These are phyloP conservation scores for Stegophylla sp. DNA, from an alignment of 2,888 invertebrate genomes.

Conservation along the genomic window DNA sequence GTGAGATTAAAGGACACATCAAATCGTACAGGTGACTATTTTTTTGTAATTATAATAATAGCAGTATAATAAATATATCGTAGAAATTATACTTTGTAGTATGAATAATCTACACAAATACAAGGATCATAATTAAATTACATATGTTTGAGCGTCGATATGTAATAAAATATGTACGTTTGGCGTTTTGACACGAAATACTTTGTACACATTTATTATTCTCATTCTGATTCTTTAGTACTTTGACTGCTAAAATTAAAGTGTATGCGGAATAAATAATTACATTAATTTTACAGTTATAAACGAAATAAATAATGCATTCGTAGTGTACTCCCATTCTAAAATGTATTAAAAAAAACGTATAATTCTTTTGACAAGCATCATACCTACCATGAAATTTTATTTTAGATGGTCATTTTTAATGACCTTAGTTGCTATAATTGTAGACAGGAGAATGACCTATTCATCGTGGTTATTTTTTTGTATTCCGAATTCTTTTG, in stretches of 20 bases:
- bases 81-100: too few relatives aligned
- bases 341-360: conserved; percentile 2
- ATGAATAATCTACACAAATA: too few relatives aligned
- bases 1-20: not conserved
- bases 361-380: conserved; percentile 3
- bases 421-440: conserved; percentile 36
- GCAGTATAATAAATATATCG: too few relatives aligned
- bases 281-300: not conserved
- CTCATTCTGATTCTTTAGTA: too few relatives aligned
- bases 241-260: too few relatives aligned
- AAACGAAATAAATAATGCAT: not conserved
- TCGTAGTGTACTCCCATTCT: not conserved
- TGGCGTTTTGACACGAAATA: too few relatives aligned
- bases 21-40: conserved; percentile 24
- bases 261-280: too few relatives aligned
- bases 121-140: too few relatives aligned
- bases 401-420: conserved; percentile 36
- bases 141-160: too few relatives aligned
- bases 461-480: conserved; percentile 20
- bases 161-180: too few relatives aligned
- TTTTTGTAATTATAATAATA: too few relatives aligned
- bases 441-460: conserved; percentile 51
- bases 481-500: not conserved
- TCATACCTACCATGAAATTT: conserved; percentile 41
- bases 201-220: too few relatives aligned